Evolutionary conservation across 2,888 invertebrate genomes (phyloP).

Genomic region (Oxyteleia sp.): DNA sequence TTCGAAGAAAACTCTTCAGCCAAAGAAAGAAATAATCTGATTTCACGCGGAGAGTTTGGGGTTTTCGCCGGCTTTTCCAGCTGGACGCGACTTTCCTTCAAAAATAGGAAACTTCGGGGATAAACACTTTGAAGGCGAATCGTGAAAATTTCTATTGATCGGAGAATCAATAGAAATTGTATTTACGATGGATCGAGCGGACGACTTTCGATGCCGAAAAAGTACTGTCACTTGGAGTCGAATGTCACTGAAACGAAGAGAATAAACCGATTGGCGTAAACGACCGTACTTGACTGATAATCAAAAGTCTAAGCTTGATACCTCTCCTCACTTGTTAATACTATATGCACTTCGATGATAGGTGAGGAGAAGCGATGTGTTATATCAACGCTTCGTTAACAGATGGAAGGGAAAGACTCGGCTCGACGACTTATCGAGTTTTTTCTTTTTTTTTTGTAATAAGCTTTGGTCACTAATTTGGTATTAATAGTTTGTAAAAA

Average conservation of each 20-base stretch:
- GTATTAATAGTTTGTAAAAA: too few species aligned
- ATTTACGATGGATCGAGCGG: background rate
- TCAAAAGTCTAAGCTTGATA: conserved; percentile 70
- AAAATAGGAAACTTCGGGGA: background rate
- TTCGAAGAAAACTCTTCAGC: conserved; percentile 70
- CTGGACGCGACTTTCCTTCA: background rate
- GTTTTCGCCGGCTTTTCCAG: background rate
- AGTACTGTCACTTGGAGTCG: conserved; percentile 20
- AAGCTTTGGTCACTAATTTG: too few species aligned
- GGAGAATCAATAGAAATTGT: background rate
- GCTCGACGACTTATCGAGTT: conserved; percentile 6
- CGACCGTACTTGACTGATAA: conserved; percentile 86
- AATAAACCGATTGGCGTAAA: conserved; percentile 80
- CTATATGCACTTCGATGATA: conserved; percentile 64
- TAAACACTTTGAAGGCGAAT: background rate
- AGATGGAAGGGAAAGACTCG: conserved; percentile 35
- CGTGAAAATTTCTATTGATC: conserved; percentile 1
- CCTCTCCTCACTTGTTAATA: conserved; percentile 58
- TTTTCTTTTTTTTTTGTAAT: too few species aligned
- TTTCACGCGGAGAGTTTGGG: conserved; percentile 4
- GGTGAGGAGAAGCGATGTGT: conserved; percentile 44
- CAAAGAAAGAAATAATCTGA: conserved; percentile 37
- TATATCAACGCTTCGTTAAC: conserved; percentile 43
- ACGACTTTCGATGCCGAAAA: conserved; percentile 34
- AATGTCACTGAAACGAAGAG: conserved; percentile 56